Percentiles rank a stretch among this genome's conserved stretches.
These are phyloP conservation scores for Atta cephalotes DNA, from an alignment of 1,140 invertebrate species.

Conservation along the genomic window DNA sequence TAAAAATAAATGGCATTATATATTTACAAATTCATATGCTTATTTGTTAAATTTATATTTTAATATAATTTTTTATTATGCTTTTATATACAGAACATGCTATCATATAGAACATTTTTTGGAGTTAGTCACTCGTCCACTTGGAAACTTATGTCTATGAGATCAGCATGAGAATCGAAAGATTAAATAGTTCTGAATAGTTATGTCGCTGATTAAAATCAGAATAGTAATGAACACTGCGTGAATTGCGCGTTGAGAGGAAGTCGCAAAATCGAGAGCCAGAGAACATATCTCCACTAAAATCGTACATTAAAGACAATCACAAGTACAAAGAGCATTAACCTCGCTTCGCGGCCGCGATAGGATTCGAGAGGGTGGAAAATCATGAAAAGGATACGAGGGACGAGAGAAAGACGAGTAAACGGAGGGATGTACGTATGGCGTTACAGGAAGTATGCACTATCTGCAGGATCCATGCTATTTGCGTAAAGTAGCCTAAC, in stretches of 20 bases:
- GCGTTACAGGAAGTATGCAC: conserved; percentile 75
- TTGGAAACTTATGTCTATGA: too few species aligned
- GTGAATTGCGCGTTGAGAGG: background rate
- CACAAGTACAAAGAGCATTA: conserved; percentile 80
- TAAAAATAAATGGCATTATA: too few species aligned
- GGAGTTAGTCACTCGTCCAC: too few species aligned
- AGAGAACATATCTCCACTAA: conserved; percentile 47
- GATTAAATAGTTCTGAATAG: background rate
- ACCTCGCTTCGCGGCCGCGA: conserved; percentile 61
- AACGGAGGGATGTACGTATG: conserved; percentile 59
- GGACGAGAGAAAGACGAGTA: conserved; percentile 61
- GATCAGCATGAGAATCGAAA: too few species aligned
- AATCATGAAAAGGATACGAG: conserved; percentile 61
- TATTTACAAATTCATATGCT: too few species aligned
- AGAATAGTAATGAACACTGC: conserved; percentile 23
- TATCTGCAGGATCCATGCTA: conserved; percentile 81
- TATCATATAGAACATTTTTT: too few species aligned
- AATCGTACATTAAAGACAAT: conserved; percentile 77
- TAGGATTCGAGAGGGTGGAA: conserved; percentile 41
- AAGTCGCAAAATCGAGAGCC: conserved; percentile 35
- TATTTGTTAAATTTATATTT: too few species aligned
- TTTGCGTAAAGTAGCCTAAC: conserved; percentile 81
- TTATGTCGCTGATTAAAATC: conserved; percentile 24
- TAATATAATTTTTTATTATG: too few species aligned
- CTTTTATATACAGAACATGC: too few species aligned